Base-by-base conservation (phyloP, 2,888 invertebrate genomes). In the Hirtodrosophila alboralis region DNA sequence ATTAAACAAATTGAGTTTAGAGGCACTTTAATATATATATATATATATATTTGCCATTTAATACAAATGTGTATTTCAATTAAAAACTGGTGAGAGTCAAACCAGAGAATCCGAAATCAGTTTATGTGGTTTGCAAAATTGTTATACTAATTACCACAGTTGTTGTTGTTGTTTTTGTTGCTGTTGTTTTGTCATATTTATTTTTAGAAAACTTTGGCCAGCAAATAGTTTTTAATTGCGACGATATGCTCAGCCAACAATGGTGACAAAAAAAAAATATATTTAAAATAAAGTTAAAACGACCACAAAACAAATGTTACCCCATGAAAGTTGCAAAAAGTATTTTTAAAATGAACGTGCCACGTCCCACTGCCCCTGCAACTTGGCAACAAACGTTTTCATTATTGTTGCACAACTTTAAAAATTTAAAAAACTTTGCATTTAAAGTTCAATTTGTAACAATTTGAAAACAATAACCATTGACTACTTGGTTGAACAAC, bases 91-190 rank as follows among this genome's bases (percentile, higher is more conserved):
- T 52, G 38, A 48, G 33, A 13, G 37, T 7, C 7, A 13, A 34
- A 52, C 33, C 12, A 49, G 33, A 31, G 40, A 73, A 57, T 45
- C 65, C 60, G 18, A 73, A 78, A 80, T 77, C 70, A 69, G 67
- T 67, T 77, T 63, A 40, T 84, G 81, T 44, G 78, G 84, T 67
- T 76, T 58, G 57, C 47, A 59, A 33, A 68, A 65, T 49, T 73
- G 68, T 70, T 77, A 45, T 51, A 60, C 74, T 80, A 80, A 78
- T 78, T 76, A 84, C 69, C 80, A 59, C 80, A 72, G 58, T 44
- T 56, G 48, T 40, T 44, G 37, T 37, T 40, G 38, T 40, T 36
- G 44, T 30, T 48, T 43, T 56, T 56, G 3, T 4, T 31, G 7
- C 40, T 64, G 36, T 28, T 56, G 27, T 28, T 41, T 23, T 13